These are phyloP conservation scores for Plebejus argus DNA, from an alignment of 2,888 invertebrate genomes.

Conservation along the genomic window DNA sequence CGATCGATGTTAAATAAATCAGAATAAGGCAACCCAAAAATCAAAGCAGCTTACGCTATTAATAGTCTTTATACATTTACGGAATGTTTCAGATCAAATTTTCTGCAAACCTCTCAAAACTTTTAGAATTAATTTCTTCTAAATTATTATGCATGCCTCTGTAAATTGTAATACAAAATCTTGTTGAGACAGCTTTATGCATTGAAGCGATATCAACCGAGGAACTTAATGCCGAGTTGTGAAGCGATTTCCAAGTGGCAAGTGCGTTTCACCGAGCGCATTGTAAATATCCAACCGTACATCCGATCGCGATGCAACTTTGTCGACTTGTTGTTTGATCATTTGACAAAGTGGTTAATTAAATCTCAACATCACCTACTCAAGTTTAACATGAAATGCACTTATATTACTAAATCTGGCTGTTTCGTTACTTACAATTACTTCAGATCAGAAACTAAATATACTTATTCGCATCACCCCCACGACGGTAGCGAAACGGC, in stretches of 20 bases:
- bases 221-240: neutral
- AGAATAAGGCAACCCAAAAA: too few species aligned
- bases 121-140: too few species aligned
- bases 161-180: neutral
- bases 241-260: neutral
- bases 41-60: too few species aligned
- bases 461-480: too few species aligned
- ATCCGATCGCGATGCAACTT: neutral
- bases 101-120: too few species aligned
- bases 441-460: too few species aligned
- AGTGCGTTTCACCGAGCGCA: neutral
- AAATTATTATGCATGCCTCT: neutral
- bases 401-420: too few species aligned
- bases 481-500: too few species aligned
- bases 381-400: neutral
- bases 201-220: neutral
- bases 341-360: neutral
- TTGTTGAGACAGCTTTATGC: neutral
- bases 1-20: too few species aligned
- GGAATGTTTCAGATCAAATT: too few species aligned
- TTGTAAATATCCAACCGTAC: conserved; percentile 7
- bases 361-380: neutral
- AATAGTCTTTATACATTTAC: too few species aligned
- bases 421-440: too few species aligned
- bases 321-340: neutral